Percentiles rank a stretch among this genome's conserved stretches.
phyloP scores from a whole-genome alignment of 1,140 invertebrate species.

The Drosophila albomicans region DNA sequence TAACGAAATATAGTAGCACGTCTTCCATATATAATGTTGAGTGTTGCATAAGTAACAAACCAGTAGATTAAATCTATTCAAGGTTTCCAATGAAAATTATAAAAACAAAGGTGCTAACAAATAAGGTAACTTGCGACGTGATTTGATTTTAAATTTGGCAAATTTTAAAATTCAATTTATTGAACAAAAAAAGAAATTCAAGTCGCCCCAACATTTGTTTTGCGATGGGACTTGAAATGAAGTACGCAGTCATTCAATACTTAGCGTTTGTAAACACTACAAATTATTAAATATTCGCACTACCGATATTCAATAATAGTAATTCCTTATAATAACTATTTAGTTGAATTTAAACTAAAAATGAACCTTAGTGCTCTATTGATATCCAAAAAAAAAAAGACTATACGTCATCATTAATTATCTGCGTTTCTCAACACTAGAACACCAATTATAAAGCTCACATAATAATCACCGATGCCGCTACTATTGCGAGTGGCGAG shows the following conservation, averaged over 20 bases:
- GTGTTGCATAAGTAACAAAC: background rate
- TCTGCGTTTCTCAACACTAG: conserved; percentile 2
- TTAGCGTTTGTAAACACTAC: background rate
- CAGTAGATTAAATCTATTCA: conserved; percentile 16
- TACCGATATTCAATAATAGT: background rate
- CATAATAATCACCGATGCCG: conserved; percentile 15
- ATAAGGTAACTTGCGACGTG: conserved; percentile 11
- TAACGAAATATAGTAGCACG: no score
- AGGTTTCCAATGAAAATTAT: conserved; percentile 4
- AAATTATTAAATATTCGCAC: background rate
- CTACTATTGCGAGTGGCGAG: background rate
- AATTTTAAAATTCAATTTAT: conserved; percentile 3
- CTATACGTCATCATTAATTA: background rate
- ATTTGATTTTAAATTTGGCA: background rate
- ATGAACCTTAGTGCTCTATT: no score
- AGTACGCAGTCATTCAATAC: background rate
- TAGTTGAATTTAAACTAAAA: no score
- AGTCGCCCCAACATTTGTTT: background rate
- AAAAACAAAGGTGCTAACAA: conserved; percentile 5
- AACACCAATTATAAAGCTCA: background rate
- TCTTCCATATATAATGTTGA: background rate
- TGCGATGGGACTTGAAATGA: background rate
- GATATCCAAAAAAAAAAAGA: background rate
- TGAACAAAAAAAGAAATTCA: background rate
- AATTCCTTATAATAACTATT: no score